Base-by-base conservation (phyloP, 2,797 vertebrate genomes). In the Diceros bicornis region DNA sequence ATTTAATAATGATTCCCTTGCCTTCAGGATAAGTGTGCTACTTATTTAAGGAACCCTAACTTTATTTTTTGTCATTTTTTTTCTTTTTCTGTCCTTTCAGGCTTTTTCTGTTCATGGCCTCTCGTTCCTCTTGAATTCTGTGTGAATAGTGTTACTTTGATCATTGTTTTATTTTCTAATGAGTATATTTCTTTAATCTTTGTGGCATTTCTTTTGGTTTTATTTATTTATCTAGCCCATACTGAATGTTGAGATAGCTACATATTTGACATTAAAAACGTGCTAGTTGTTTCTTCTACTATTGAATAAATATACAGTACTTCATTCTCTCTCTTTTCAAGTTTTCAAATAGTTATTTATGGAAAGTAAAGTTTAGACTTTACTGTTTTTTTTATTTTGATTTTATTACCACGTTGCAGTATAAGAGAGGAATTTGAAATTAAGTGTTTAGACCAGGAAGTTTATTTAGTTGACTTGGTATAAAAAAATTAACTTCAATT, bases 151-250 rank as follows among this genome's bases (percentile, higher is more conserved):
- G 3, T 89, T 61, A 37, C 83, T 89, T 94, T 68, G 62, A 87
- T 77, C 71, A 66, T 94, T 85, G 61, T 75, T 97, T 86, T 78
- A 34, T 71, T 91, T 97, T 92, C 34, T 81, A 32, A 79, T 32
- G 57, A 96, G 57, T 83, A 20, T 91, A 29, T 72, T 96, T 93
- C 71, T 96, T 96, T 82, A 93, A 96, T 95, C 50, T 77, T 87
- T 7, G 20, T 41, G 75, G 57, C 84, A 44, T 55, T 86, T 85
- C 89, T 94, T 87, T 52, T 61, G 34, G 66, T 34, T 95, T 85
- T 89, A 77, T 97, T 96, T 96, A 94, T 97, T 95, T 97, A 68
- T 66, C 37, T 94, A 94, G 87, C 34, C 55, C 37, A 21, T 75
- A 84, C 72, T 94, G 89, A 96, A 29, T 95, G 82, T 85, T 47